These are phyloP conservation scores for cattle (Bos taurus) DNA, from an alignment of 2,113 vertebrate species.

Conservation along the genomic window DNA sequence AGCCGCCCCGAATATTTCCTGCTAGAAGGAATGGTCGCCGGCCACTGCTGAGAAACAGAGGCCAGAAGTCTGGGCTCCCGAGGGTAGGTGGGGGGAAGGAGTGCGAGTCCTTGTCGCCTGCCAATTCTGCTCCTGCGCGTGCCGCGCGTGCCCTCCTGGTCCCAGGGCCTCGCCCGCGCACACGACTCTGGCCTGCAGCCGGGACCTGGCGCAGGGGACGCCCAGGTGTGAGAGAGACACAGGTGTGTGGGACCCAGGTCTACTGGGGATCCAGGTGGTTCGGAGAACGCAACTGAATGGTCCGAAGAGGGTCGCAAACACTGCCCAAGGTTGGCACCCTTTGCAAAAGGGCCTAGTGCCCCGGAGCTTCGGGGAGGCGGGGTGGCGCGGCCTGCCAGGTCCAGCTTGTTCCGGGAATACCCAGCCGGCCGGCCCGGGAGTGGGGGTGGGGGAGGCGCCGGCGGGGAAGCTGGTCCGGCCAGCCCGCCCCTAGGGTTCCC, in stretches of 20 bases:
- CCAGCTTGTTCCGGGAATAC: conserved; percentile 63
- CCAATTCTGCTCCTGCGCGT: background rate
- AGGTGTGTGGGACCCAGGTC: conserved; percentile 48
- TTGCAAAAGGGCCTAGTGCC: background rate
- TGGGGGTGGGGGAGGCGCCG: conserved; percentile 54
- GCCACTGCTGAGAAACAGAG: conserved; percentile 37
- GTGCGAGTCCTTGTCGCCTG: background rate
- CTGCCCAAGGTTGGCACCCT: background rate
- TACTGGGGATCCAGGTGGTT: background rate
- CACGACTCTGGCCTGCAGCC: background rate
- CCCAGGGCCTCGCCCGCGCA: background rate
- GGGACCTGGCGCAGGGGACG: background rate
- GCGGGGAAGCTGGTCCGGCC: background rate
- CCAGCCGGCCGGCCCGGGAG: background rate
- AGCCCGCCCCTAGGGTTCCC: background rate
- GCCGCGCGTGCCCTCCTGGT: background rate
- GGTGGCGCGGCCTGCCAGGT: conserved; percentile 48
- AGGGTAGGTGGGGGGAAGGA: background rate
- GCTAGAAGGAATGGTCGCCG: background rate
- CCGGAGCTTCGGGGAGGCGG: background rate
- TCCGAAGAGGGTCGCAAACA: background rate
- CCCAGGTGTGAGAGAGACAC: conserved; percentile 28
- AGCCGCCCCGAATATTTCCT: background rate
- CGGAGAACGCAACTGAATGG: background rate
- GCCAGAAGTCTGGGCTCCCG: conserved; percentile 3